Evolutionary conservation across 2,113 vertebrate genomes (phyloP).

Genomic region (Argyrosomus japonicus): DNA sequence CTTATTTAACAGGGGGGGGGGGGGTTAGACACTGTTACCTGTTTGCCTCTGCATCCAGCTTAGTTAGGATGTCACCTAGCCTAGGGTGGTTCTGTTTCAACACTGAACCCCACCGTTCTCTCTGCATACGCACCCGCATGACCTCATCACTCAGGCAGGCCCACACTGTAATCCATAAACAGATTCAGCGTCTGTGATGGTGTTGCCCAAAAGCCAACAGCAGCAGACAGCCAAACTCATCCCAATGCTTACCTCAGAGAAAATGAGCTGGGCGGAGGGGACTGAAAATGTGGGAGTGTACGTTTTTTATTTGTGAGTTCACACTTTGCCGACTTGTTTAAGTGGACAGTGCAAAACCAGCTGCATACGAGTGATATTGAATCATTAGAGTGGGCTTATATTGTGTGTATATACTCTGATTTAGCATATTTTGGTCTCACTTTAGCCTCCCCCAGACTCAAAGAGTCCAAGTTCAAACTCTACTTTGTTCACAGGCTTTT

Average conservation of each 20-base stretch:
- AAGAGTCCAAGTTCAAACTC: too few relatives aligned
- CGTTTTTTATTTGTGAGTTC: conserved; percentile 17
- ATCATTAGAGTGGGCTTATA: not conserved
- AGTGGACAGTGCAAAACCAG: not conserved
- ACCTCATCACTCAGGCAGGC: conserved; percentile 67
- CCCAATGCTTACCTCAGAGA: conserved; percentile 49
- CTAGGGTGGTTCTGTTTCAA: conserved; percentile 16
- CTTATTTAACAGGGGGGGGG: conserved; percentile 21
- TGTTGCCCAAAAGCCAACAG: conserved; percentile 54
- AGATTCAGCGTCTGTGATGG: conserved; percentile 50
- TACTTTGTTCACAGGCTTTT: too few relatives aligned
- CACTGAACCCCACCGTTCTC: conserved; percentile 36
- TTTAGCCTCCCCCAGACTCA: too few relatives aligned
- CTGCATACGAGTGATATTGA: not conserved
- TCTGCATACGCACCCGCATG: conserved; percentile 45
- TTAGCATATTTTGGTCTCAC: too few relatives aligned
- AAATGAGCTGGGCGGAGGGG: conserved; percentile 38
- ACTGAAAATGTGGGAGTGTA: conserved; percentile 14
- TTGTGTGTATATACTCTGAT: not conserved
- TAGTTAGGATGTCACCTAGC: conserved; percentile 16
- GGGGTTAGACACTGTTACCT: conserved; percentile 25
- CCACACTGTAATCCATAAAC: conserved; percentile 60
- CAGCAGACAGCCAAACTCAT: conserved; percentile 60
- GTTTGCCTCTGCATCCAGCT: conserved; percentile 1
- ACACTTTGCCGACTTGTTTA: not conserved